These are phyloP conservation scores for Labrus mixtus DNA, from an alignment of 2,113 vertebrate genomes.

Conservation along the genomic window DNA sequence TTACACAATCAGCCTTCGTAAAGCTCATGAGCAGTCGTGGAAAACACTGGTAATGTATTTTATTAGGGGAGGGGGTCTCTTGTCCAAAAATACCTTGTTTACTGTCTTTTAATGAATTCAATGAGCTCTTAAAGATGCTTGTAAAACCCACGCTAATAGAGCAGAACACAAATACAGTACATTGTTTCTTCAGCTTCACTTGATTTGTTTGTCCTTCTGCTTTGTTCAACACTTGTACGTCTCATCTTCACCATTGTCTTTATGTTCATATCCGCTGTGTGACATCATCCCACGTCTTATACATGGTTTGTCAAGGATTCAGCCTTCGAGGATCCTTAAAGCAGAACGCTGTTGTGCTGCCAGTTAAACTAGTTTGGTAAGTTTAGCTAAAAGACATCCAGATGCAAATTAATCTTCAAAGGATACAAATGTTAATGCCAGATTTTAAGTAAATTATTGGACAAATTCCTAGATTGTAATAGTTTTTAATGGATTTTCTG, in stretches of 20 bases:
- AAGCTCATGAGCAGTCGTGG: slow-evolving; percentile 43
- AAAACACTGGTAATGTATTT: slow-evolving; percentile 71
- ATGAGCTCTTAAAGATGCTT: slow-evolving; percentile 63
- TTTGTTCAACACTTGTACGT: background rate
- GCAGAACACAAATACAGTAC: background rate
- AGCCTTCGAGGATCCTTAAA: background rate
- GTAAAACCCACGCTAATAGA: slow-evolving; percentile 41
- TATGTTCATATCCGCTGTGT: background rate
- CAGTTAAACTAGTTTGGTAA: too few relatives aligned
- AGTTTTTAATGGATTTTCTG: too few relatives aligned
- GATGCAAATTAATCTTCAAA: too few relatives aligned
- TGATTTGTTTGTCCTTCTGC: background rate
- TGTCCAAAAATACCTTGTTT: slow-evolving; percentile 73
- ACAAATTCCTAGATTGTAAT: background rate
- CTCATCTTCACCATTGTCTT: background rate
- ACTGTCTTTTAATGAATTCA: slow-evolving; percentile 70
- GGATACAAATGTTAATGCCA: too few relatives aligned
- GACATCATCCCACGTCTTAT: background rate
- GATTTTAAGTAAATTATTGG: background rate
- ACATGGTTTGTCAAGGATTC: background rate
- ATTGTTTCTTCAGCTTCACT: background rate
- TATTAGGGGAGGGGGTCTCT: slow-evolving; percentile 44
- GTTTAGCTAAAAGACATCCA: too few relatives aligned
- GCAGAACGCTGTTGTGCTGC: background rate
- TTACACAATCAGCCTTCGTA: slow-evolving; percentile 53